These are phyloP conservation scores for Crenuchus spilurus DNA, from an alignment of 2,797 vertebrate species.

Conservation along the genomic window DNA sequence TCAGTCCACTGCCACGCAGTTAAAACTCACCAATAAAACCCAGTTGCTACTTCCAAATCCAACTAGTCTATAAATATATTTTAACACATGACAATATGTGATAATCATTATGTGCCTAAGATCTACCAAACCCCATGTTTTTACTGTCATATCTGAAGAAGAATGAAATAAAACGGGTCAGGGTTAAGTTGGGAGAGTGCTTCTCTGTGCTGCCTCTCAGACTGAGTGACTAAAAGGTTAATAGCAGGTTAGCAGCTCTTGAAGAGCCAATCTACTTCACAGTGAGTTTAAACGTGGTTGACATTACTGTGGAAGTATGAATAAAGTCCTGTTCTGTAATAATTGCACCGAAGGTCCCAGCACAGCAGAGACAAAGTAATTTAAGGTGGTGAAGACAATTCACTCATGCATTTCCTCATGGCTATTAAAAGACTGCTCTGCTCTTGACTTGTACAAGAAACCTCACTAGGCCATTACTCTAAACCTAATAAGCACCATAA, in stretches of 20 bases:
- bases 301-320: conserved; percentile 38
- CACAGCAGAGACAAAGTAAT: conserved; percentile 24
- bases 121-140: conserved; percentile 68
- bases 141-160: conserved; percentile 59
- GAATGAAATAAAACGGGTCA: conserved; percentile 14
- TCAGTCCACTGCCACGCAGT: conserved; percentile 73
- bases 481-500: conserved; percentile 54
- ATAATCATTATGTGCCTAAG: conserved; percentile 66
- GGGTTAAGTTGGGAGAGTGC: conserved; percentile 5
- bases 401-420: conserved; percentile 1
- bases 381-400: conserved; percentile 10
- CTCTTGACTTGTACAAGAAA: conserved; percentile 17
- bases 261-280: conserved; percentile 43
- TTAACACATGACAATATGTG: conserved; percentile 77
- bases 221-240: conserved; percentile 16
- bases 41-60: conserved; percentile 67
- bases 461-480: conserved; percentile 16
- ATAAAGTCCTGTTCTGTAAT: conserved; percentile 36
- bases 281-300: conserved; percentile 48
- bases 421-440: conserved; percentile 7
- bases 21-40: conserved; percentile 77
- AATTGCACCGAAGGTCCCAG: conserved; percentile 53
- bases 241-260: neutral
- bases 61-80: conserved; percentile 78
- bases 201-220: conserved; percentile 28